Base-by-base conservation (phyloP, 2,113 vertebrate species). In the Holacanthus passer region DNA sequence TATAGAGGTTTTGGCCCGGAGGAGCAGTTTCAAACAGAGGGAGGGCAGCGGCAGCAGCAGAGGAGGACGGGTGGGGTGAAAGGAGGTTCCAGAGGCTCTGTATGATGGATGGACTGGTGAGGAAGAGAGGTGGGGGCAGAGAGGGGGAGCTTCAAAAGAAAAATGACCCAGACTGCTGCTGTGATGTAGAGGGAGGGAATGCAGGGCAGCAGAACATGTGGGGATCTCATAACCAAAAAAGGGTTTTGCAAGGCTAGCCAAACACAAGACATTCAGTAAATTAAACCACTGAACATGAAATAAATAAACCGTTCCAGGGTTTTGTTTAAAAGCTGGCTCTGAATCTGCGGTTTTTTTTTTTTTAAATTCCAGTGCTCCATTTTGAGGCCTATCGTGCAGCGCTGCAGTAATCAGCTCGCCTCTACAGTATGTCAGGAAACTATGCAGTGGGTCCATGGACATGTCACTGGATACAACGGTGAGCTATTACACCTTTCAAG, bases 61-160 rank as follows among this genome's bases (percentile, higher is more conserved):
- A 65, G 79, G 77, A 66, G 55, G 59, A 63, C 2, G 87, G 77
- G 68, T 64, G 83, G 88, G 73, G 81, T 77, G 72, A 81, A 69
- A 75, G 72, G 79, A 86, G 86, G 68, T 63, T 82, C 76, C 75
- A 79, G 24, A 79, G 73, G 81, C 79, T 55, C 78, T 67, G 73
- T 84, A 85, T 93, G 94, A 94, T 94, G 91, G 90, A 94, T 94
- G 90, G 86, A 88, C 77, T 82, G 73, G 56, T 73, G 88, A 80
- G 83, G 77, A 86, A 75, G 58, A 70, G 67, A 59, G 63, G 58
- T 58, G 66, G 83, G 20, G 83, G 20, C 48, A 7, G 29, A 24
- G 45, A 35, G n/a, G 48, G 73, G 62, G 63, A 71, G 77, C 59
- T 82, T 92, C 92, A 92, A 94, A 94, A 87, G 87, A 86, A 90